Evolutionary conservation across 2,797 vertebrate genomes (phyloP).

Genomic region (Gymnothorax javanicus): DNA sequence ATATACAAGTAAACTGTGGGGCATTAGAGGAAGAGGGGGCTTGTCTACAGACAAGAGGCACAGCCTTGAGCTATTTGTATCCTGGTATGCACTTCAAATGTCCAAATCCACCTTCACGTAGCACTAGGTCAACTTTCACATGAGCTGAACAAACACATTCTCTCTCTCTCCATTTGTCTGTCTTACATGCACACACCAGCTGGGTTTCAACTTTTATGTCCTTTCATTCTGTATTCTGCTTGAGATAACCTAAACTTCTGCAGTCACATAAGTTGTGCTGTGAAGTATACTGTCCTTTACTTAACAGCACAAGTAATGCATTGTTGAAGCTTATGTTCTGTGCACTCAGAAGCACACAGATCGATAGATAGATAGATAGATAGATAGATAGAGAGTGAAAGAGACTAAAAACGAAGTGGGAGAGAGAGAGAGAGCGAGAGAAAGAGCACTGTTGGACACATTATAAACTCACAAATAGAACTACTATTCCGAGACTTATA

Average conservation of each 20-base stretch:
- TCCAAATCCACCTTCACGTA: slow-evolving; percentile 63
- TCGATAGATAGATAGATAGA: not conserved
- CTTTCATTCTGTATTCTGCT: not conserved
- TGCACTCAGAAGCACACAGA: not conserved
- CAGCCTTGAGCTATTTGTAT: slow-evolving; percentile 72
- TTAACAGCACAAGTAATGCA: not conserved
- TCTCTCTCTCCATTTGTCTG: not conserved
- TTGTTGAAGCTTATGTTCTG: not conserved
- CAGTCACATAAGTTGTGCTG: not conserved
- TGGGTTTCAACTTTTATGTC: not conserved
- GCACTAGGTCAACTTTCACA: slow-evolving; percentile 64
- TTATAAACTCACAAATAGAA: not conserved
- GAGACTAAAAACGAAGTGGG: too few species aligned
- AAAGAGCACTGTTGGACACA: not conserved
- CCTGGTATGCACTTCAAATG: slow-evolving; percentile 52
- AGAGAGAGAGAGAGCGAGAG: too few species aligned
- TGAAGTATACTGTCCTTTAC: not conserved
- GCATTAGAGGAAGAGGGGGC: slow-evolving; percentile 62
- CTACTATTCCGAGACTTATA: not conserved
- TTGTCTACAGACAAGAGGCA: slow-evolving; percentile 59
- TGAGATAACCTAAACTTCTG: not conserved
- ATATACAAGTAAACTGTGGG: slow-evolving; percentile 57
- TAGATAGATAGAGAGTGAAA: too few species aligned
- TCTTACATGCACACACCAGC: not conserved
- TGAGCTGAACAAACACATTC: slow-evolving; percentile 65